Conservation (phyloP, 1,140 invertebrate genomes). For the Heterodera carotae region DNA sequence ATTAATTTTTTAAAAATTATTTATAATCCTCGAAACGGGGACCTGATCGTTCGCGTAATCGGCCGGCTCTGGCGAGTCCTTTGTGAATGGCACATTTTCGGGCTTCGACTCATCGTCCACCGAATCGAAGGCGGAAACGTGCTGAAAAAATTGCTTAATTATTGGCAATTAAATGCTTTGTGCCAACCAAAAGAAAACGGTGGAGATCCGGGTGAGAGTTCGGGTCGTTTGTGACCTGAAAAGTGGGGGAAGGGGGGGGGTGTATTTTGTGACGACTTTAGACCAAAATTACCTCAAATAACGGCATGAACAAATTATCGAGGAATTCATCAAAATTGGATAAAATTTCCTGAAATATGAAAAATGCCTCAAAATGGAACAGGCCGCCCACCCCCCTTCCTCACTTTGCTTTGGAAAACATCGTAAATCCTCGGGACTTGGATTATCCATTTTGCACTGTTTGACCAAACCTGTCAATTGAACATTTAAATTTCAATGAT, state of each 20-base stretch:
- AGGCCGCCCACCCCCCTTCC: no score
- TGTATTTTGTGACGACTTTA: no score
- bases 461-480: constrained; percentile 40
- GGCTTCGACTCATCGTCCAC: constrained; percentile 99
- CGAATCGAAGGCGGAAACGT: constrained; percentile 88
- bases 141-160: constrained; percentile 52
- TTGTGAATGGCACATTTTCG: constrained; percentile 73
- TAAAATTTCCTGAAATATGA: constrained; percentile 66
- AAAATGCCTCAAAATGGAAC: no score
- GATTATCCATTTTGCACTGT: constrained; percentile 63
- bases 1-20: not conserved
- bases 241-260: no score
- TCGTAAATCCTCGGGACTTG: constrained; percentile 64
- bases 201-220: constrained; percentile 88
- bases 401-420: constrained; percentile 17
- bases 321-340: constrained; percentile 92
- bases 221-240: constrained; percentile 79
- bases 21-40: not conserved
- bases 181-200: constrained; percentile 76
- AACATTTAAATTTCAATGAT: no score
- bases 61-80: constrained; percentile 10
- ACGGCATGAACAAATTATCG: constrained; percentile 89
- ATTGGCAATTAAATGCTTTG: not conserved
- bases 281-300: constrained; percentile 83
- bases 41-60: constrained; percentile 71